These are phyloP conservation scores for Escarpia spicata DNA, from an alignment of 2,888 invertebrate species.

Conservation along the genomic window DNA sequence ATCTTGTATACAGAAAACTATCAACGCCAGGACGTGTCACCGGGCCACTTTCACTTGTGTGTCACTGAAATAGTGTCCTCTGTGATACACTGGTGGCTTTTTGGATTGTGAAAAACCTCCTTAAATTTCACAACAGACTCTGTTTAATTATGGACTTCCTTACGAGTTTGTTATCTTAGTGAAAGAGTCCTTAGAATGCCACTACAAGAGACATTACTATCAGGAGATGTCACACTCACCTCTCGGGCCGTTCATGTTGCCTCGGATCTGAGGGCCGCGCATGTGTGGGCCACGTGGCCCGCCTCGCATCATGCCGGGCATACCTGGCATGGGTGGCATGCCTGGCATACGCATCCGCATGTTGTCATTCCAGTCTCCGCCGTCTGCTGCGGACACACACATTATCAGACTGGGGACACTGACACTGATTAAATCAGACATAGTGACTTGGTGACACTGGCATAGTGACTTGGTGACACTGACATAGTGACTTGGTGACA, in stretches of 20 bases:
- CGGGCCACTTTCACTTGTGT: no score
- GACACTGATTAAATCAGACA: neutral
- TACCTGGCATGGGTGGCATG: neutral
- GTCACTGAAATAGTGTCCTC: no score
- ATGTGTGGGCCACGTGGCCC: neutral
- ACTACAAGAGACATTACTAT: no score
- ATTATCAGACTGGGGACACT: neutral
- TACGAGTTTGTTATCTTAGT: no score
- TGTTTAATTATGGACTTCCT: no score
- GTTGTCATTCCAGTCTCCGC: neutral
- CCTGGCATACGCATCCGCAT: constrained; percentile 5
- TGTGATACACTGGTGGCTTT: no score
- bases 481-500: neutral
- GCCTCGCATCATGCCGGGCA: neutral
- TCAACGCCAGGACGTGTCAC: no score
- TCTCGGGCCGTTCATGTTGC: neutral
- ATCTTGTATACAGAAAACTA: no score
- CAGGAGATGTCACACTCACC: neutral
- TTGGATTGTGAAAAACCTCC: no score
- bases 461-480: neutral
- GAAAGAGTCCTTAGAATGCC: no score
- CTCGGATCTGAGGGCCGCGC: neutral
- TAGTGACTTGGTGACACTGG: neutral
- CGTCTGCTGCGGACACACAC: neutral
- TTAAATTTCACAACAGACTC: no score